A percentile compares a stretch with the other conserved stretches of the same genome.
phyloP scores from a whole-genome alignment of 2,113 vertebrate genomes.

The Atrichornis clamosus region DNA sequence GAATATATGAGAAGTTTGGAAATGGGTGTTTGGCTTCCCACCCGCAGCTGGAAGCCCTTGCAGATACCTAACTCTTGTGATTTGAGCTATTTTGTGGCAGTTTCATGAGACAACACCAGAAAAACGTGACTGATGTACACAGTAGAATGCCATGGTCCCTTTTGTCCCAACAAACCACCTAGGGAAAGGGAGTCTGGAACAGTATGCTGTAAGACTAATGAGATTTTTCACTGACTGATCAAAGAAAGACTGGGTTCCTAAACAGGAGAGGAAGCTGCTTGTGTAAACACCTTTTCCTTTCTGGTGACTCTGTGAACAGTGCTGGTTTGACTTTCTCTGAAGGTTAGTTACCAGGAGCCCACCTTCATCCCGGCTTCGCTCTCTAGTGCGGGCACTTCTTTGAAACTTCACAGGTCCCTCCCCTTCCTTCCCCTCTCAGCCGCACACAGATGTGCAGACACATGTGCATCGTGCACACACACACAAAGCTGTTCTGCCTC shows the following conservation, averaged over 20 bases:
- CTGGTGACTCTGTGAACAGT: background rate
- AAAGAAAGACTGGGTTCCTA: background rate
- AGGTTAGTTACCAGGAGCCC: background rate
- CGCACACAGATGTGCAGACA: background rate
- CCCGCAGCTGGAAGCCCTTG: background rate
- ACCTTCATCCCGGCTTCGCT: background rate
- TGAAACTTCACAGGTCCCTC: constrained; percentile 58
- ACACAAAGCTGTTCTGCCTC: background rate
- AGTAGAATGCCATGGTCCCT: background rate
- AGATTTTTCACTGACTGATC: background rate
- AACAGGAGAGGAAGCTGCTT: background rate
- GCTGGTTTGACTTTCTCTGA: constrained; percentile 16
- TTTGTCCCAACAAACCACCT: background rate
- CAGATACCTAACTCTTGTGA: background rate
- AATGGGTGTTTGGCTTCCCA: background rate
- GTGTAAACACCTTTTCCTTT: background rate
- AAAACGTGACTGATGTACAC: background rate
- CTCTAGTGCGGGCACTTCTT: constrained; percentile 1
- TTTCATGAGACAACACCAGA: background rate
- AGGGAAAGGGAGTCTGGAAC: background rate
- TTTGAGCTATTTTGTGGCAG: background rate
- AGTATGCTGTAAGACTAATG: rapidly evolving
- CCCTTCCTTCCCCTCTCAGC: constrained; percentile 64
- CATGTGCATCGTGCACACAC: background rate
- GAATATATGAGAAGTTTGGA: background rate